Evolutionary conservation across 2,888 invertebrate species (phyloP).

Genomic region (Mongoloraphidia duomilia): DNA sequence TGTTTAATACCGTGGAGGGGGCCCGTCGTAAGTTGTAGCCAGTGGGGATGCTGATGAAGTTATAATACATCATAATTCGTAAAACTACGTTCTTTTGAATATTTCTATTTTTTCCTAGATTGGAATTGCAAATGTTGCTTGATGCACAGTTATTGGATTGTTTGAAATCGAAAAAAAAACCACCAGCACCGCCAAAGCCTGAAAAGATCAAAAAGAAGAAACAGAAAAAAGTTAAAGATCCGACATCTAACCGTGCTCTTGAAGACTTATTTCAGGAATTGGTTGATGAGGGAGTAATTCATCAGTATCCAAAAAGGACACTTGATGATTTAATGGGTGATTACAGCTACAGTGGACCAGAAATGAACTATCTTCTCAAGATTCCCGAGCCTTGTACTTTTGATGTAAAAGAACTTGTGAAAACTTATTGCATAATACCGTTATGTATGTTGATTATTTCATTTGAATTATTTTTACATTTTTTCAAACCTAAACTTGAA

Average conservation of each 20-base stretch:
- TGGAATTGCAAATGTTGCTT: slow-evolving; percentile 38
- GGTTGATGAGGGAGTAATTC: slow-evolving; percentile 53
- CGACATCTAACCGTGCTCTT: slow-evolving; percentile 42
- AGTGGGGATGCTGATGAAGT: no score
- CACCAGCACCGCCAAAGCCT: slow-evolving; percentile 7
- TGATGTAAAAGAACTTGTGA: slow-evolving; percentile 43
- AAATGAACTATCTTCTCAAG: slow-evolving; percentile 28
- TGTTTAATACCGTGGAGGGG: no score
- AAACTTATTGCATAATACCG: slow-evolving; percentile 44
- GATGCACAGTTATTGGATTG: slow-evolving; percentile 36
- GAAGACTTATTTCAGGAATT: slow-evolving; percentile 59
- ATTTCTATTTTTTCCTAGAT: slow-evolving; percentile 7
- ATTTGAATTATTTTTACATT: not conserved
- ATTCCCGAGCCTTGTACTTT: slow-evolving; percentile 40
- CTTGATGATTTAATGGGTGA: slow-evolving; percentile 58
- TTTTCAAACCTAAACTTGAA: not conserved
- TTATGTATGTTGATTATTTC: slow-evolving; percentile 24
- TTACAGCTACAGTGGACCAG: slow-evolving; percentile 43
- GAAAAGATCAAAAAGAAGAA: slow-evolving; percentile 2
- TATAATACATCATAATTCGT: not conserved
- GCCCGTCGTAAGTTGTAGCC: no score
- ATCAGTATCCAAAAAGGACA: slow-evolving; percentile 39
- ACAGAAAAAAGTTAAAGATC: slow-evolving; percentile 38
- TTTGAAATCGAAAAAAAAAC: slow-evolving; percentile 16
- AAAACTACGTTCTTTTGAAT: not conserved